Evolutionary conservation across 2,113 vertebrate genomes (phyloP).

Genomic region (Heterochromis multidens): DNA sequence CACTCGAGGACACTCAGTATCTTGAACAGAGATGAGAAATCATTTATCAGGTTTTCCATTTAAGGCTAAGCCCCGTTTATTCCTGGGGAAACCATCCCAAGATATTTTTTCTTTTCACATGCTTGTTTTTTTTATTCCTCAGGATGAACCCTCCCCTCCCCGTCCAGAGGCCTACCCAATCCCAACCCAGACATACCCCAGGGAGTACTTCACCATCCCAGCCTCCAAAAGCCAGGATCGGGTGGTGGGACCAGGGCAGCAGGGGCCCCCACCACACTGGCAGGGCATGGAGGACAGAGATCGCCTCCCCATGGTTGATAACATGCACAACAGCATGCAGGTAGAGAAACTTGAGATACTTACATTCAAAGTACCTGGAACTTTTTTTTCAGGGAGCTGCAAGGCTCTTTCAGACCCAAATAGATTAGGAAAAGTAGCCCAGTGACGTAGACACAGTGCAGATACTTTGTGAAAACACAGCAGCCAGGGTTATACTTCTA

Average conservation of each 20-base stretch:
- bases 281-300: conserved; percentile 86
- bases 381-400: not conserved
- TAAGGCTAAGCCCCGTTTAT: not conserved
- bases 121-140: not conserved
- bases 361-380: not conserved
- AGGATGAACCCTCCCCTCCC: conserved; percentile 88
- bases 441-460: no score
- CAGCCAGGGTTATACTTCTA: no score
- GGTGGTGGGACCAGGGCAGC: conserved; percentile 75
- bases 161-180: conserved; percentile 95
- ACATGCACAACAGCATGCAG: conserved; percentile 83
- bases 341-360: conserved; percentile 60
- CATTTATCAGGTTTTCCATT: not conserved
- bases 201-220: conserved; percentile 97
- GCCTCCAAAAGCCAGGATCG: conserved; percentile 92
- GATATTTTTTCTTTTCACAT: not conserved
- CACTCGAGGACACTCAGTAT: not conserved
- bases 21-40: not conserved
- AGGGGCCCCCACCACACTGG: conserved; percentile 81
- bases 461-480: no score
- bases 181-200: conserved; percentile 93
- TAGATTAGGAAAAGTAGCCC: not conserved
- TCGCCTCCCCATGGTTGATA: conserved; percentile 77
- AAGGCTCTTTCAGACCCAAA: not conserved
- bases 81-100: not conserved